Evolutionary conservation across 2,888 invertebrate genomes (phyloP).

Genomic region (Eristalinus aeneus): DNA sequence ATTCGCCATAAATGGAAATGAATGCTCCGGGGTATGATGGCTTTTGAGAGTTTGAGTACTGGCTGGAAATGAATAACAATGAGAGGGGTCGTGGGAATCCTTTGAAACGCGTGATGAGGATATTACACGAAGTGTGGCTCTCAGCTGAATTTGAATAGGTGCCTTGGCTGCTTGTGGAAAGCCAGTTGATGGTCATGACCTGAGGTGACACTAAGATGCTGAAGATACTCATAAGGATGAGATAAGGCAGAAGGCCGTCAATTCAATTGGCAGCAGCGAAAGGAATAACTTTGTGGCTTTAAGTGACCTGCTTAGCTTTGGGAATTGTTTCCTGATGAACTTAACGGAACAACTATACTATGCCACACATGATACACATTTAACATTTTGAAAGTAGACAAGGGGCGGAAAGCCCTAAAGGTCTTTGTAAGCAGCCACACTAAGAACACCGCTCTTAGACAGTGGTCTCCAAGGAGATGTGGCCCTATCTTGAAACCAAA

Average conservation of each 20-base stretch:
- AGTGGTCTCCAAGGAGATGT: no score
- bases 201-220: not conserved
- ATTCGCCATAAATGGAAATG: constrained; percentile 4
- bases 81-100: not conserved
- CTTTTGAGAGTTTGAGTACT: not conserved
- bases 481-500: no score
- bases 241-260: not conserved
- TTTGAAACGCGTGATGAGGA: not conserved
- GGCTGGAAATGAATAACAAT: not conserved
- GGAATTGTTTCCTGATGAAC: no score
- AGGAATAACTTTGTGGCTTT: not conserved
- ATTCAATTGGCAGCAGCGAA: not conserved
- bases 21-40: not conserved
- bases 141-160: not conserved
- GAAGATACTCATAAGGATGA: not conserved
- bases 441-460: no score
- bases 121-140: not conserved
- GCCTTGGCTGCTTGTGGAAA: not conserved
- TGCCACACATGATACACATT: no score
- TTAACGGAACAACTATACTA: no score
- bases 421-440: no score
- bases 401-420: no score
- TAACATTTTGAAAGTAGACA: no score
- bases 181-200: not conserved
- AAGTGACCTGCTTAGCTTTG: no score